A percentile compares a stretch with the other conserved stretches of the same genome.
Evolutionary conservation across 2,888 invertebrate genomes (phyloP).

Genomic region (Philopedon plagiatum): DNA sequence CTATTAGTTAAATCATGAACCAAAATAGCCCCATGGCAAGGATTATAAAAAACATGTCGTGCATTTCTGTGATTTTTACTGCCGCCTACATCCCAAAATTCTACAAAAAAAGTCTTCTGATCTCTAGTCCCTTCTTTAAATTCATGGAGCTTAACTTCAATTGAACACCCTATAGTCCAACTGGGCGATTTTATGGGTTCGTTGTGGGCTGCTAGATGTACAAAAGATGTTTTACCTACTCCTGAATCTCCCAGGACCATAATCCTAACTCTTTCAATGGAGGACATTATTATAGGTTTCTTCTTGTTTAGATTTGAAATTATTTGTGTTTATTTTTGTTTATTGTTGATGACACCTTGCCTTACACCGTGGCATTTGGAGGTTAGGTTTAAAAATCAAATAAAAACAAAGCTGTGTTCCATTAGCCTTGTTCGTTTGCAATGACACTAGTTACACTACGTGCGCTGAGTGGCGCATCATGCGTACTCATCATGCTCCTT

Average conservation of each 20-base stretch:
- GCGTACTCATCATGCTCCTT: too few species aligned
- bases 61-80: conserved; percentile 94
- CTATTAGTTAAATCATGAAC: conserved; percentile 98
- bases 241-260: conserved; percentile 93
- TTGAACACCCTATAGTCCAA: conserved; percentile 97
- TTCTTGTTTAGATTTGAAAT: too few species aligned
- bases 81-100: conserved; percentile 98
- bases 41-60: conserved; percentile 94
- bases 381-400: too few species aligned
- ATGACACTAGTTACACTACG: too few species aligned
- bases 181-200: conserved; percentile 88
- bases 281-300: conserved; percentile 82
- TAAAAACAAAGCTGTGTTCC: too few species aligned
- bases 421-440: too few species aligned
- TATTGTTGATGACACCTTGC: too few species aligned
- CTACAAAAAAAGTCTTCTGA: conserved; percentile 92
- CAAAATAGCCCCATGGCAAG: conserved; percentile 94
- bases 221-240: conserved; percentile 96
- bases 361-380: too few species aligned
- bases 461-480: too few species aligned
- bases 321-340: too few species aligned
- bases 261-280: conserved; percentile 91
- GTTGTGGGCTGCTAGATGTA: conserved; percentile 91
- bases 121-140: conserved; percentile 94
- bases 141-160: conserved; percentile 95